These are phyloP conservation scores for Campoletis raptor DNA, from an alignment of 2,888 invertebrate species.

Conservation along the genomic window DNA sequence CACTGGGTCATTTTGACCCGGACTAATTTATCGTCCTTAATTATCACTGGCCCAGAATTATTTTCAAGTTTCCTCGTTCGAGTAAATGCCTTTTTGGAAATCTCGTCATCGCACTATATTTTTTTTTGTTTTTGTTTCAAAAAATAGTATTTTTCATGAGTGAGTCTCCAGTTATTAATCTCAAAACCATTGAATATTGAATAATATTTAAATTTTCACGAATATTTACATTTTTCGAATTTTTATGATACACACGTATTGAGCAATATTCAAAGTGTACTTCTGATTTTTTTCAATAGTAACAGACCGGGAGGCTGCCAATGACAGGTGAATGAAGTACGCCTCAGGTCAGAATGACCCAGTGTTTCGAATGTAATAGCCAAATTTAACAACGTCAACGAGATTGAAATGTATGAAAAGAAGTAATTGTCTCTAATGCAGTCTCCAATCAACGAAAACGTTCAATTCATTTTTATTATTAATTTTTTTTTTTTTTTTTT, in stretches of 20 bases:
- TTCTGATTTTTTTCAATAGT: too few species aligned
- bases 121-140: too few species aligned
- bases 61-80: too few species aligned
- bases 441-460: background rate
- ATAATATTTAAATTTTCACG: background rate
- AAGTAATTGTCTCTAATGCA: background rate
- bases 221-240: background rate
- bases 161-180: background rate
- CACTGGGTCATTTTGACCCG: background rate
- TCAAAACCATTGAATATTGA: background rate
- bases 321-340: background rate
- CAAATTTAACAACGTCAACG: background rate
- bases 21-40: too few species aligned
- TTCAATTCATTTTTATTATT: background rate
- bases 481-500: background rate
- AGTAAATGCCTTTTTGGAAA: too few species aligned
- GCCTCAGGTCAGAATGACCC: background rate
- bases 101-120: too few species aligned
- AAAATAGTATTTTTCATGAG: too few species aligned
- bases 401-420: background rate
- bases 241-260: background rate
- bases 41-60: too few species aligned
- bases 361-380: background rate
- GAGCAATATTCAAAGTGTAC: background rate
- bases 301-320: too few species aligned